Evolutionary conservation across 1,140 invertebrate species (phyloP).

Genomic region (Drosophila micromelanica): DNA sequence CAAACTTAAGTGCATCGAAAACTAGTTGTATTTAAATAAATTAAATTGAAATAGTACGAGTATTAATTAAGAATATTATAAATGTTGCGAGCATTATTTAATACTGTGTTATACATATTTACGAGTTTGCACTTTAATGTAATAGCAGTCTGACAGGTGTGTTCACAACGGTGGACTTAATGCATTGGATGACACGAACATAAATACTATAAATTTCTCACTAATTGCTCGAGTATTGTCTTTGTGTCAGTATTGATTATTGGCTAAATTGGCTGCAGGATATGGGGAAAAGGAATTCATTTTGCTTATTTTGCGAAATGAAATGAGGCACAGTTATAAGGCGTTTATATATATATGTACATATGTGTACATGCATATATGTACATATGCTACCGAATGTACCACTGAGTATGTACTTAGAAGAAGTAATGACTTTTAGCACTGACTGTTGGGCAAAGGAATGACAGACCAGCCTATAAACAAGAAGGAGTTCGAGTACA

Average conservation of each 20-base stretch:
- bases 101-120: too few relatives aligned
- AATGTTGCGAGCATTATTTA: too few relatives aligned
- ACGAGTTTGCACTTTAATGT: too few relatives aligned
- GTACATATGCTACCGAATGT: too few relatives aligned
- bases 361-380: too few relatives aligned
- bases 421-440: slow-evolving; percentile 7
- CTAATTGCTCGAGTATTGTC: slow-evolving; percentile 29
- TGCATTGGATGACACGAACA: neutral
- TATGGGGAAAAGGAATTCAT: slow-evolving; percentile 2
- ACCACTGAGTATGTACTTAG: neutral
- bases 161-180: neutral
- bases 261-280: slow-evolving; percentile 24
- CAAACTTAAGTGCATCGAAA: too few relatives aligned
- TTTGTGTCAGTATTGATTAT: slow-evolving; percentile 20
- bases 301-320: neutral
- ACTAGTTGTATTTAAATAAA: too few relatives aligned
- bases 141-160: neutral
- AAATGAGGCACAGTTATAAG: neutral
- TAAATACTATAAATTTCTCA: slow-evolving; percentile 10
- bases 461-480: slow-evolving; percentile 9
- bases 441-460: neutral
- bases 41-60: too few relatives aligned
- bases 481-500: neutral
- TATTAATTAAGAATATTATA: too few relatives aligned
- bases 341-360: too few relatives aligned